Percentiles rank a stretch among this genome's conserved stretches.
Evolutionary conservation across 2,797 vertebrate species (phyloP).

Genomic region (Sitta carolinensis): DNA sequence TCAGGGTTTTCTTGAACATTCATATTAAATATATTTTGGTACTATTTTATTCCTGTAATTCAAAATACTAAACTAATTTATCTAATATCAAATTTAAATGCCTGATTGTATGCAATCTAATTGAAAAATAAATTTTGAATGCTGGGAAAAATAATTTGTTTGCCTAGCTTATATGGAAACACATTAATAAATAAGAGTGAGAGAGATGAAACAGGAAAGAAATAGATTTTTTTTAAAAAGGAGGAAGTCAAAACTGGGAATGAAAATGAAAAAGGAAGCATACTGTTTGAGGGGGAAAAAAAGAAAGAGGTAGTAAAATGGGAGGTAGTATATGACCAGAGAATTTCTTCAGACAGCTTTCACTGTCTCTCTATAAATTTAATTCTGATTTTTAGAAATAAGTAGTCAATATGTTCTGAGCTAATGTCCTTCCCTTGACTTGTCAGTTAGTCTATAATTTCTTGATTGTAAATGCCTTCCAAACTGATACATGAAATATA

Average conservation of each 20-base stretch:
- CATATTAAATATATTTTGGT: not conserved
- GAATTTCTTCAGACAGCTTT: not conserved
- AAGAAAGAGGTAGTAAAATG: not conserved
- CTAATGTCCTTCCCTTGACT: constrained; percentile 2
- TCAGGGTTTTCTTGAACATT: constrained; percentile 14
- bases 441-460: constrained; percentile 2
- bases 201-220: not conserved
- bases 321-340: not conserved
- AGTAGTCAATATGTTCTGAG: not conserved
- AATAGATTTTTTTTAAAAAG: not conserved
- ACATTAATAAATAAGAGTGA: not conserved
- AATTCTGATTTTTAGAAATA: not conserved
- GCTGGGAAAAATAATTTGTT: not conserved
- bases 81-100: not conserved
- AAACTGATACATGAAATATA: not conserved
- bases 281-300: not conserved
- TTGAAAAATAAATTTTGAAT: not conserved
- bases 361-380: not conserved
- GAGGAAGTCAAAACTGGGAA: not conserved
- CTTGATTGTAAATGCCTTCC: constrained; percentile 12
- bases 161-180: not conserved
- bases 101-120: not conserved
- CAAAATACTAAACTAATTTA: constrained; percentile 2
- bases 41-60: not conserved
- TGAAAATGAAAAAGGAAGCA: not conserved